Percentiles rank a stretch among this genome's conserved stretches.
Conservation (phyloP, 2,113 vertebrate species). For the Ahaetulla prasina region DNA sequence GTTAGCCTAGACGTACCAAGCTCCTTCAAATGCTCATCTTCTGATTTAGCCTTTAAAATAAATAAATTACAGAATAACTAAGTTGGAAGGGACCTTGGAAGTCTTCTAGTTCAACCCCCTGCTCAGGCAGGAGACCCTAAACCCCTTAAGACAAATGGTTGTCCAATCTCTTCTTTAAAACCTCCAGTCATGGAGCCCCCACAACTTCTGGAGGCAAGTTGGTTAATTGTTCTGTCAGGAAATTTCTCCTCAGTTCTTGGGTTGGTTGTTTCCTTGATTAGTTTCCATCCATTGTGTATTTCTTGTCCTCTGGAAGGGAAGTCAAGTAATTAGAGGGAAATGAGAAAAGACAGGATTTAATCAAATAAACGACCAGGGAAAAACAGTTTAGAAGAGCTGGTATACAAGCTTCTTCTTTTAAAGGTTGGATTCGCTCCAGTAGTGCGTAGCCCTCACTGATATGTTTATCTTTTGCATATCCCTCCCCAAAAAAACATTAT, state of each 20-base stretch:
- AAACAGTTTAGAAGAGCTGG: neutral
- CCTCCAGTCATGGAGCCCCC: neutral
- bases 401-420: neutral
- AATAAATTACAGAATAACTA: neutral
- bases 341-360: neutral
- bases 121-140: no score
- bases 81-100: neutral
- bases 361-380: neutral
- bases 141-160: neutral
- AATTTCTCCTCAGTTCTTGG: neutral
- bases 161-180: neutral
- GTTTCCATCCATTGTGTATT: neutral
- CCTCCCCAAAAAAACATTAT: neutral
- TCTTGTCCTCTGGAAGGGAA: neutral
- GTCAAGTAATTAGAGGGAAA: neutral
- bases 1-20: neutral
- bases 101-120: neutral
- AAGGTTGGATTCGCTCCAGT: neutral
- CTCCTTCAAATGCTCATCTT: neutral
- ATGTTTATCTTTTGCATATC: neutral
- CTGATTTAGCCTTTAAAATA: neutral
- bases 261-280: neutral
- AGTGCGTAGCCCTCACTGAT: neutral
- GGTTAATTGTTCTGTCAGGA: neutral
- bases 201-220: neutral